Evolutionary conservation across 2,888 invertebrate genomes (phyloP).

Genomic region (Monochamus alternatus): DNA sequence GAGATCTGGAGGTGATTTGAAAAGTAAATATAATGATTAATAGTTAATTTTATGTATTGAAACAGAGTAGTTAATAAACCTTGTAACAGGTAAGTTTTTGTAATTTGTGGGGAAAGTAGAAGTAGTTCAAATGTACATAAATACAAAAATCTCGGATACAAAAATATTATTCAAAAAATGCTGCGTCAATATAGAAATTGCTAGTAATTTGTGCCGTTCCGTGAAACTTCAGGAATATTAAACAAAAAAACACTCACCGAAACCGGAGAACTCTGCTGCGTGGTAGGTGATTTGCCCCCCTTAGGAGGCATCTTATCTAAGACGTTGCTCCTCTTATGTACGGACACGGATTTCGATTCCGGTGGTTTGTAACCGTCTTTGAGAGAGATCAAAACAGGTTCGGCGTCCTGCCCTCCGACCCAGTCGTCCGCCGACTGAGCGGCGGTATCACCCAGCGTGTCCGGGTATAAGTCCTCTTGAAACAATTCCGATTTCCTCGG

Average conservation of each 20-base stretch:
- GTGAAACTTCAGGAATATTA: no score
- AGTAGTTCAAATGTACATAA: no score
- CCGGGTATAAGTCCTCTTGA: conserved; percentile 97
- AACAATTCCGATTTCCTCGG: conserved; percentile 97
- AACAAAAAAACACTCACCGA: conserved; percentile 65
- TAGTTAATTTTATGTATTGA: no score
- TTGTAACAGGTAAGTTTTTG: no score
- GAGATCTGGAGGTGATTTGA: no score
- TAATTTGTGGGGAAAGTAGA: no score
- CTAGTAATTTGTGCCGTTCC: no score
- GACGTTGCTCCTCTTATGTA: conserved; percentile 85
- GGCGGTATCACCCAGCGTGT: conserved; percentile 92
- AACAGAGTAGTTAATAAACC: no score
- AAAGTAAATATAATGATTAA: no score
- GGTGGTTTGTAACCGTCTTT: conserved; percentile 84
- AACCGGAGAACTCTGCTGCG: conserved; percentile 56
- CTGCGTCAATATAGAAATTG: no score
- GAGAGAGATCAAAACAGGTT: conserved; percentile 92
- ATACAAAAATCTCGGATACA: no score
- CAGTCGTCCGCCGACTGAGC: conserved; percentile 94
- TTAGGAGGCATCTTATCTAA: conserved; percentile 79
- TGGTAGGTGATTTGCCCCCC: conserved; percentile 63
- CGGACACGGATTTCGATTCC: conserved; percentile 82
- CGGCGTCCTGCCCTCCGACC: conserved; percentile 90
- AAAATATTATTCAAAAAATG: no score